Percentiles rank a stretch among this genome's conserved stretches.
Conservation (phyloP, 1,140 invertebrate species). For the Daktulosphaira vitifoliae region DNA sequence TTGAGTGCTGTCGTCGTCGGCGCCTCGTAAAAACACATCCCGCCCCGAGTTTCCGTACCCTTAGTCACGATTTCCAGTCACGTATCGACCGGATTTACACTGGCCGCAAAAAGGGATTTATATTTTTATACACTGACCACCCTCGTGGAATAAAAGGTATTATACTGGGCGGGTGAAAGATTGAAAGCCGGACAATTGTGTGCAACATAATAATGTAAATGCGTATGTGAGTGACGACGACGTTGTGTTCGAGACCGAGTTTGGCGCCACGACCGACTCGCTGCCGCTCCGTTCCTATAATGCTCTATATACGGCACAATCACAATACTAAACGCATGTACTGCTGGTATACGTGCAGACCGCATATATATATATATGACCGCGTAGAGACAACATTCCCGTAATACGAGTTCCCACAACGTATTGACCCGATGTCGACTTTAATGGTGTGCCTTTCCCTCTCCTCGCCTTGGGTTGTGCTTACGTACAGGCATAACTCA, state of each 20-base stretch:
- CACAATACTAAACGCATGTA: background rate
- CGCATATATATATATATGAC: background rate
- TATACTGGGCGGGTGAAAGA: background rate
- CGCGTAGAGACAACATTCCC: background rate
- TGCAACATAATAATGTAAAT: background rate
- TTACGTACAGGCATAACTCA: constrained; percentile 19
- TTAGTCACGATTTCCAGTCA: constrained; percentile 33
- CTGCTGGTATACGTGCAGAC: background rate
- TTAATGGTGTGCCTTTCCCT: constrained; percentile 8
- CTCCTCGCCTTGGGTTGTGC: background rate
- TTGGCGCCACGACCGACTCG: constrained; percentile 4
- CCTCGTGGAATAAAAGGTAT: constrained; percentile 27
- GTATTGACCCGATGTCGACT: constrained; percentile 27
- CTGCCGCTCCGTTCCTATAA: background rate
- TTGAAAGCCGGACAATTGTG: constrained; percentile 8
- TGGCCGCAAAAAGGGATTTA: constrained; percentile 22
- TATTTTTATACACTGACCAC: background rate
- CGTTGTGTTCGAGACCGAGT: constrained; percentile 17
- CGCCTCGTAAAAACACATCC: background rate
- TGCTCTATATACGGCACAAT: constrained; percentile 6
- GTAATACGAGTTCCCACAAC: constrained; percentile 26
- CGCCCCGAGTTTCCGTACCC: background rate
- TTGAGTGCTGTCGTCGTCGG: background rate
- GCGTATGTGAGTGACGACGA: background rate
- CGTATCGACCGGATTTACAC: constrained; percentile 29